Conservation (phyloP, 2,113 vertebrate species). For the Chaetodon trifascialis region DNA sequence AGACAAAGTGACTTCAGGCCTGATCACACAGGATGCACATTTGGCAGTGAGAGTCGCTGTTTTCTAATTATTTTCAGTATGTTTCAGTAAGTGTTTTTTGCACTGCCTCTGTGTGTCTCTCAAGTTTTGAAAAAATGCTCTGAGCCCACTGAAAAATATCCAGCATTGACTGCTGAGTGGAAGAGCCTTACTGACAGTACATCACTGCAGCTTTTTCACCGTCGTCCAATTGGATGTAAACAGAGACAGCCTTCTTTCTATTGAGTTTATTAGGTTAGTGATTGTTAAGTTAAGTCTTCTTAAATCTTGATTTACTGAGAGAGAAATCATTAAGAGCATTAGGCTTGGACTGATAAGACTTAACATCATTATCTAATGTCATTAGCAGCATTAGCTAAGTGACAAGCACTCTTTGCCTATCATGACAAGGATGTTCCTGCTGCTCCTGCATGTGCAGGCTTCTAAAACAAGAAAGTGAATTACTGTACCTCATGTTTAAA, state of each 20-base stretch:
- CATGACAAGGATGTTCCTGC: not conserved
- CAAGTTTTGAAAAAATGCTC: slow-evolving; percentile 1
- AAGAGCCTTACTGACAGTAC: not conserved
- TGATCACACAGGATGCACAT: slow-evolving; percentile 13
- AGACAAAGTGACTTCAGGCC: slow-evolving; percentile 14
- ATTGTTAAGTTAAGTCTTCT: not conserved
- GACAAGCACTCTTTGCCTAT: not conserved
- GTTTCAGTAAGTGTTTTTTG: not conserved
- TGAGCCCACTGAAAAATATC: not conserved
- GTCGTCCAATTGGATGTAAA: not conserved
- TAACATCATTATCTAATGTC: not conserved
- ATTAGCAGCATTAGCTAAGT: not conserved
- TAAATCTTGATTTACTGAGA: not conserved
- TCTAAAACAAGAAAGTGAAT: not conserved
- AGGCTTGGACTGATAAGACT: not conserved
- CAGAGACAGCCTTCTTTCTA: not conserved
- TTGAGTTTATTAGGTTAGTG: not conserved
- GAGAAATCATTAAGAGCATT: not conserved
- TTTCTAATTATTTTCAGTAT: slow-evolving; percentile 6
- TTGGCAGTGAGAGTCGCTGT: slow-evolving; percentile 8
- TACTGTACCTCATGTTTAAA: not conserved
- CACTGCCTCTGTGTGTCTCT: not conserved
- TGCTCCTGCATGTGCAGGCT: not conserved
- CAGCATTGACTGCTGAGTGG: not conserved
- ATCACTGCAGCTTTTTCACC: not conserved